Conservation (phyloP, 2,113 vertebrate species). For the Sakesphorus luctuosus region DNA sequence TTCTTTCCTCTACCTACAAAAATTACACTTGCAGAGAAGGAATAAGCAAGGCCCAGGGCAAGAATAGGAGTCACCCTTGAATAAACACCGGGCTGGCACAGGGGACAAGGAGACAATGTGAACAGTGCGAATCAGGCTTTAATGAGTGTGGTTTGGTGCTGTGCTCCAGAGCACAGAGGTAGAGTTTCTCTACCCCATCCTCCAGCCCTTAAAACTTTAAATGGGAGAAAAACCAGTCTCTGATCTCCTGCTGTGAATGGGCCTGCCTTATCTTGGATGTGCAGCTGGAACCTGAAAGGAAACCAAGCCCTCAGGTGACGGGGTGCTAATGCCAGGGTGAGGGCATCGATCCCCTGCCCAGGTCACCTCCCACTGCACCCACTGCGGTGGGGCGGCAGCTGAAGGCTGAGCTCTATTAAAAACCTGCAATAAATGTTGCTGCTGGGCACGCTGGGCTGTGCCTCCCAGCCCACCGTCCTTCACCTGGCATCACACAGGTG, state of each 20-base stretch:
- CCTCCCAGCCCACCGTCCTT: fast-evolving
- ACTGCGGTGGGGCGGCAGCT: fast-evolving
- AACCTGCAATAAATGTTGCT: not conserved
- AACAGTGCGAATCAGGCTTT: not conserved
- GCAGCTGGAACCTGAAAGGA: not conserved
- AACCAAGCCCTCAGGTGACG: not conserved
- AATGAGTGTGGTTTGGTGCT: not conserved
- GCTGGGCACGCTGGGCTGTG: not conserved
- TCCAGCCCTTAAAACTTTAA: not conserved
- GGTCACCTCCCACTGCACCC: not conserved
- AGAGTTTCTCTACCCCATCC: not conserved
- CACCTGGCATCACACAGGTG: not conserved
- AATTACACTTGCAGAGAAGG: not conserved
- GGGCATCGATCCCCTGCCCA: not conserved
- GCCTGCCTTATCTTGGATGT: not conserved
- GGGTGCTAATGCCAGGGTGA: not conserved
- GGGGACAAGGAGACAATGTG: not conserved
- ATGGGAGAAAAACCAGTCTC: fast-evolving
- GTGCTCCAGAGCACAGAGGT: not conserved
- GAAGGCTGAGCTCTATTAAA: not conserved
- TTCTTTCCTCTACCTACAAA: not conserved
- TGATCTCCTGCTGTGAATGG: not conserved
- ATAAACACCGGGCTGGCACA: not conserved
- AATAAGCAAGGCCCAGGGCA: not conserved
- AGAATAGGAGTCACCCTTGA: fast-evolving